Base-by-base conservation (phyloP, 2,797 vertebrate genomes). In the Sternarchorhynchus goeldii region DNA sequence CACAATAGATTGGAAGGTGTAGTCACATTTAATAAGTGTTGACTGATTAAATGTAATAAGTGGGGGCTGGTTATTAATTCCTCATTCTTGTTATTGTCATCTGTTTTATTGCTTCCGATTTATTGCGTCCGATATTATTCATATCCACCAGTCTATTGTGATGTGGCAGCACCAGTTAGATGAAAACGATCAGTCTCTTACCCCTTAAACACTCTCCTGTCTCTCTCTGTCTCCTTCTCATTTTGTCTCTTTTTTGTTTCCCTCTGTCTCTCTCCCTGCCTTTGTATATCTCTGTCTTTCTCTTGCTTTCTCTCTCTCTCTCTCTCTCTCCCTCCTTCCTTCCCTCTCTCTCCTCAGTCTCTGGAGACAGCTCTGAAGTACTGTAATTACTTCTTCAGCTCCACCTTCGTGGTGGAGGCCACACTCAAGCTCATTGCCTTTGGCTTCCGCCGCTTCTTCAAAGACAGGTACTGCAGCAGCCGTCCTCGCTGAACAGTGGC, bases 321-420 rank as follows among this genome's bases (percentile, higher is more conserved):
- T 66, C 64, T 69, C 56, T 62, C 55, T 25, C 10, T 78, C 7
- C 68, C 10, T 59, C 58, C 31, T 16, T 80, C 25, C 75, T 25
- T 73, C 59, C 66, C 16, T 21, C 20, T 50, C 12, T 68, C 1
- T 4, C 6, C 67, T 32, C 81, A 98, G 96, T 97, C 96, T 55
- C 88, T 99, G 86, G 96, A 97, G 87, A 94, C 94, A 0, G 89
- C 92, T 2, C 93, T 99, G 82, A 97, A 98, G 83, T 98, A 98
- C 88, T 98, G 96, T 90, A 99, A 99, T 92, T 99, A 99, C 89
- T 92, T 99, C 89, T 99, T 99, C 91, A 98, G 95, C 76, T 94
- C 95, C 0, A 96, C 96, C 75, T 98, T 99, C 57, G 96, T 99
- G 87, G 91, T 99, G 70, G 97, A 99, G 88, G 94, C 97, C 2